Conservation (phyloP, 2,797 vertebrate species). For the Oreortyx pictus region DNA sequence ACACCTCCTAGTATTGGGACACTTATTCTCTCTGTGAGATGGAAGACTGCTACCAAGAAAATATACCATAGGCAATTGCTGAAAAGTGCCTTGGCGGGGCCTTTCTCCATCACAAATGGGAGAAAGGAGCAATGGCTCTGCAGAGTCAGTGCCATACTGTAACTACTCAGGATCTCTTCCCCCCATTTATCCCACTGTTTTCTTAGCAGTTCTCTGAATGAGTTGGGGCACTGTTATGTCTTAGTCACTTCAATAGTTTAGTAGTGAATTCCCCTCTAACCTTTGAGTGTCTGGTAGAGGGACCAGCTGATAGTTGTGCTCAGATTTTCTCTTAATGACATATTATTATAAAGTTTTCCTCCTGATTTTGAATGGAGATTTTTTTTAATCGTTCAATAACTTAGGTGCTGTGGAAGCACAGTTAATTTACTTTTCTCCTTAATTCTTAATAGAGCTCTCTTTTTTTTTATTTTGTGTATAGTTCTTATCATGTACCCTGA, state of each 20-base stretch:
- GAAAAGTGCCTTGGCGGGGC: not conserved
- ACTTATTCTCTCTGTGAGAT: not conserved
- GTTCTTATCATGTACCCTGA: constrained; percentile 20
- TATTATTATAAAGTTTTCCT: constrained; percentile 56
- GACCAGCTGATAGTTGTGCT: not conserved
- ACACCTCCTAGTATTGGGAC: not conserved
- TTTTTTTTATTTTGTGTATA: not conserved
- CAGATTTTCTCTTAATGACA: constrained; percentile 48
- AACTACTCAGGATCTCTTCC: not conserved
- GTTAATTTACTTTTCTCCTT: constrained; percentile 60
- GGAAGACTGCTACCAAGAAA: not conserved
- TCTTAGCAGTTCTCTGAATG: not conserved
- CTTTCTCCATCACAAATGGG: not conserved
- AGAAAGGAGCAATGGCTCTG: not conserved
- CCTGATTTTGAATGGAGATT: constrained; percentile 53
- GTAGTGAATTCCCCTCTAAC: not conserved
- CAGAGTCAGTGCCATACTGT: not conserved
- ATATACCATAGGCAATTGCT: not conserved
- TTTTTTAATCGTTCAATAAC: constrained; percentile 62
- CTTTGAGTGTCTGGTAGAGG: not conserved
- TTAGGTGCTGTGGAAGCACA: not conserved
- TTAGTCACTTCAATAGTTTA: not conserved
- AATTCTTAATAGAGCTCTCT: constrained; percentile 57
- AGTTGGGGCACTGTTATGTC: not conserved
- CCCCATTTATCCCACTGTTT: fast-evolving